Evolutionary conservation across 2,113 vertebrate species (phyloP), one percentile per base, ranked within the genome.

Genomic region (Brevimyrus niger): DNA sequence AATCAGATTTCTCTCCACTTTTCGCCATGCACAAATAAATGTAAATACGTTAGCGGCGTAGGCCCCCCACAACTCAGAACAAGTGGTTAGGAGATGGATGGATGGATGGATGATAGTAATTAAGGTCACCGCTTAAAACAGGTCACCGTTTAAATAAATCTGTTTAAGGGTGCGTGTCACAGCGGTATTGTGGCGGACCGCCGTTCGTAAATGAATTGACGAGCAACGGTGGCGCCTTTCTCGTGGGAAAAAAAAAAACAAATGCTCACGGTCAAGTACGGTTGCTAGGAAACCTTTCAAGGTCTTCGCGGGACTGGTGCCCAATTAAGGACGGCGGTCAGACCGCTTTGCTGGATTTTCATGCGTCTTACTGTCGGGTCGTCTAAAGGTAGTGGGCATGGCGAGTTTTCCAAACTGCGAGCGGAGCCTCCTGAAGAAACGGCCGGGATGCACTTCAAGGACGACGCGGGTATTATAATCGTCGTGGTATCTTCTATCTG

Each of bases 211-310:
- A 61, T 89, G 83, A 82, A 44, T 82, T 65, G 35, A 76, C 73
- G 42, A 8, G 35, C 85, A 61, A 76, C 51, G 84, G 87, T 89
- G 87, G 90, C 53, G 50, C 46, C 85, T 21, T 23, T 91, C 89
- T 88, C 46, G 48, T 89, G 90, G 86, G 51, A 92, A 13, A 83
- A 21, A 4, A 48, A 27, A n/a, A 11, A 9, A n/a, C 31, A 19
- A 1, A 7, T 17, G 50, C 53, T 53, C 31, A n/a, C 21, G 47
- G 23, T 35, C 47, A 87, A 87, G 19, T 35, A 19, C 15, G 6
- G 50, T 87, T 38, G 85, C 50, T 55, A 87, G 85, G 85, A 53
- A 87, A 87, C 85, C 85, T 87, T 87, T 87, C 85, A 87, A 87
- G 47, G 85, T 31, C 27, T 53, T 87, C 7, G 55, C 7, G 31